These are phyloP conservation scores for Microplitis mediator DNA, from an alignment of 1,140 invertebrate genomes.

Conservation along the genomic window DNA sequence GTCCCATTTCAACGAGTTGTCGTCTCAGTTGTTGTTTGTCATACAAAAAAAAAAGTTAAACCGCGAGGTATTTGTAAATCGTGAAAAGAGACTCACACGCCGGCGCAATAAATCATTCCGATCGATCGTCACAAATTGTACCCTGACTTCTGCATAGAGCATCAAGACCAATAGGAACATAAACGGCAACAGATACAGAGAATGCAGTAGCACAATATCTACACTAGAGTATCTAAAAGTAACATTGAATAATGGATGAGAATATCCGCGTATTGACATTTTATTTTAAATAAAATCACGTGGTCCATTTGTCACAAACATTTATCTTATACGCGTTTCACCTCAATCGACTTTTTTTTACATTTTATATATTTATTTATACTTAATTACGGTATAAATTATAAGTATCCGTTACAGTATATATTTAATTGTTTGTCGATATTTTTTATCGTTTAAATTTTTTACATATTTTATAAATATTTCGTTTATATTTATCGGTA, in stretches of 20 bases:
- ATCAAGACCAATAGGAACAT: neutral
- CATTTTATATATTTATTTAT: no score
- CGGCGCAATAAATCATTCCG: constrained; percentile 12
- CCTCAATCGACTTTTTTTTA: no score
- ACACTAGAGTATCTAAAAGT: neutral
- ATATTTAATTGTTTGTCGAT: no score
- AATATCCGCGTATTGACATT: neutral
- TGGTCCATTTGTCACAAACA: neutral
- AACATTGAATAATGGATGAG: constrained; percentile 2
- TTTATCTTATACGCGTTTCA: neutral
- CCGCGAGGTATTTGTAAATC: neutral
- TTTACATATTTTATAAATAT: no score
- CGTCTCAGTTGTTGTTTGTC: no score
- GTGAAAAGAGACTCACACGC: neutral
- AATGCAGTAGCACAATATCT: neutral
- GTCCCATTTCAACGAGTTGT: no score
- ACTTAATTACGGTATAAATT: no score
- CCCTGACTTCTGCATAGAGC: neutral
- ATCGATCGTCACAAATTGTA: constrained; percentile 1
- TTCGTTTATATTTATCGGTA: no score
- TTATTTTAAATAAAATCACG: neutral
- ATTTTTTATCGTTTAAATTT: no score
- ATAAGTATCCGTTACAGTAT: no score
- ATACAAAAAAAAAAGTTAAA: no score
- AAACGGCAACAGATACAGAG: neutral